Base-by-base conservation (phyloP, 2,888 invertebrate species). In the Drosophila prolongata region DNA sequence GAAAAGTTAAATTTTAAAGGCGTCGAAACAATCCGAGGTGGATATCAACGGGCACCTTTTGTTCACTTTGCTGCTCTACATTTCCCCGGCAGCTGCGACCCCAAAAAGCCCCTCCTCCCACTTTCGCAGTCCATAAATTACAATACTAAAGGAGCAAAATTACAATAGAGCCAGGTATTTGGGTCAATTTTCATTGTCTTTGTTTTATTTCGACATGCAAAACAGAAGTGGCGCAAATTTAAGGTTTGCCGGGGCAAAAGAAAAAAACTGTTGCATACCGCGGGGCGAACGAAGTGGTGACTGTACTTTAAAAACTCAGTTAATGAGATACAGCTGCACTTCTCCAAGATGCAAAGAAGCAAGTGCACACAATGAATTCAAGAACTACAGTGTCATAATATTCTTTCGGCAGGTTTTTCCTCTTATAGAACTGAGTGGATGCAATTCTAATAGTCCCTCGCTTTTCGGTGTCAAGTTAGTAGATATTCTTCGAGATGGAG, bases 161-260 rank as follows among this genome's bases (percentile, higher is more conserved):
- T 60, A 72, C 68, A 58, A 60, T 44, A 40, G 46, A 46, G 52
- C 57, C 58, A 65, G 57, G 72, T 79, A 88, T 86, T 77, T 83
- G 80, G 83, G 83, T 88, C 83, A 88, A 55, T 75, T 75, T 64
- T 56, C 54, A 56, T 61, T 54, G 67, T 56, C 44, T 58, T 55
- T 52, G 35, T 55, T 57, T 62, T 27, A 58, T 76, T 58, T 70
- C 68, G 67, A 74, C 76, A 73, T 68, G 81, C 73, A 82, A 85
- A 83, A 68, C 78, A 87, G 80, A 79, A 83, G 80, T 78, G 86
- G 56, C 80, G 70, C 71, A 82, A 83, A 87, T 82, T 85, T 71
- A 56, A 73, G 52, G 61, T 50, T 19, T 19, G 30, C 14, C 14
- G 43, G 27, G 40, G 40, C 13, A 10, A 24, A 24, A 24, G 24